Evolutionary conservation across 2,888 invertebrate species (phyloP), one percentile per base, ranked within the genome.

Genomic region (Scaptomyza cyrtandrae): DNA sequence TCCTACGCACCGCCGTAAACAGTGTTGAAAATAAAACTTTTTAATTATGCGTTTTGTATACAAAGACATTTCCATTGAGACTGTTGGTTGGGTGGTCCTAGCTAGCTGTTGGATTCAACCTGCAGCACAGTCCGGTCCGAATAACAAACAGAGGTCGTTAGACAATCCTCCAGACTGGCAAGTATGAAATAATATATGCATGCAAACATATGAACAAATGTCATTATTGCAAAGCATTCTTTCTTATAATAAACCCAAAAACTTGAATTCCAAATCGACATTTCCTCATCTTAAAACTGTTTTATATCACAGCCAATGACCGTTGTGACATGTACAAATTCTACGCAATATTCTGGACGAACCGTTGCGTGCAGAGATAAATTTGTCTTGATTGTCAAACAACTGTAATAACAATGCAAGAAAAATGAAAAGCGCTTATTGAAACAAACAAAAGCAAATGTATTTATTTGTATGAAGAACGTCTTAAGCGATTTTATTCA

Each of bases 161-260:
- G 68, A 41, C 66, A 79, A 57, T 55, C 41, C 50, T 55, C 41
- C 50, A 24, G 49, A 49, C 37, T 58, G 31, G 9, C 46, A 77
- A 74, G 74, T 68, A 68, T 68, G 77, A 64, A 74, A 79, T 78
- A 76, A 76, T 76, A 80, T 78, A 84, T 83, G 84, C 74, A 66
- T 56, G 62, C 58, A 61, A 83, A 64, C 80, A 65, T 67, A 65
- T 52, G 54, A 75, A 48, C 55, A 58, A 58, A 60, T 64, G 46
- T 56, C 16, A 31, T 37, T 37, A 33, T 9, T 24, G 4, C 6
- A 60, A 44, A 67, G 57, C 58, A 66, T 62, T 71, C 14, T 66
- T 65, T 75, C 52, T 61, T 33, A 45, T 52, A 74, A 78, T 75
- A 66, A 63, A 43, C 29, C 57, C 58, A 56, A 84, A 75, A 61